Evolutionary conservation across 1,140 invertebrate genomes (phyloP).

Genomic region (Drosophila kurseongensis): DNA sequence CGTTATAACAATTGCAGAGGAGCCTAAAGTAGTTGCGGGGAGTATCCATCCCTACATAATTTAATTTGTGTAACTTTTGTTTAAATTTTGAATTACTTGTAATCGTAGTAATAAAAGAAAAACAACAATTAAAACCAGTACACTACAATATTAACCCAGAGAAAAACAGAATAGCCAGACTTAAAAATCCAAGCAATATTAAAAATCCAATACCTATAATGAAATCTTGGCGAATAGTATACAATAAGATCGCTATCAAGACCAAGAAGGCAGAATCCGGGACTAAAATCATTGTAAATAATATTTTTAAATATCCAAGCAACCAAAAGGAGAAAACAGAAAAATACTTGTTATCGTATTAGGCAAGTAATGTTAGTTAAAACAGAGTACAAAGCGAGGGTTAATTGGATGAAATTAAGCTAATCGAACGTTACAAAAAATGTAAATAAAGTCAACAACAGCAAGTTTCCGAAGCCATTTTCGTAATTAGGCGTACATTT

Average conservation of each 20-base stretch:
- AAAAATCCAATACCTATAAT: conserved; percentile 41
- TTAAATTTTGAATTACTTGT: conserved; percentile 39
- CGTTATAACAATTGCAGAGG: conserved; percentile 13
- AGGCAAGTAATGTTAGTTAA: conserved; percentile 53
- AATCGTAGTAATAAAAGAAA: conserved; percentile 42
- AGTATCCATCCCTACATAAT: conserved; percentile 15
- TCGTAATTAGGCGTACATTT: conserved; percentile 25
- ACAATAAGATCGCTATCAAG: background rate
- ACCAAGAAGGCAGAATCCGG: conserved; percentile 18
- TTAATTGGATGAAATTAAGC: conserved; percentile 64
- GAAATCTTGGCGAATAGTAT: conserved; percentile 11
- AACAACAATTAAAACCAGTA: conserved; percentile 16
- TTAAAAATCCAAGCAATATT: conserved; percentile 68
- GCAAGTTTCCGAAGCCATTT: conserved; percentile 44
- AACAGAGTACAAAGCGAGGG: conserved; percentile 77
- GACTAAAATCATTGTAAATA: conserved; percentile 30
- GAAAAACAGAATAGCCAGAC: conserved; percentile 39
- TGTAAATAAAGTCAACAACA: conserved; percentile 29
- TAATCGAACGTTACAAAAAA: conserved; percentile 31
- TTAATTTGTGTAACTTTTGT: conserved; percentile 31
- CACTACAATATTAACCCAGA: conserved; percentile 31
- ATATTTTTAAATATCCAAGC: conserved; percentile 15
- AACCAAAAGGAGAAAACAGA: conserved; percentile 14
- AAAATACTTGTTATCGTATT: conserved; percentile 14
- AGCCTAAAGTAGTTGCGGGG: conserved; percentile 5